Percentiles rank a stretch among this genome's conserved stretches.
Evolutionary conservation across 92 coral and sea anemone genomes (phyloP).

Genomic region (Parazoanthus swiftii): DNA sequence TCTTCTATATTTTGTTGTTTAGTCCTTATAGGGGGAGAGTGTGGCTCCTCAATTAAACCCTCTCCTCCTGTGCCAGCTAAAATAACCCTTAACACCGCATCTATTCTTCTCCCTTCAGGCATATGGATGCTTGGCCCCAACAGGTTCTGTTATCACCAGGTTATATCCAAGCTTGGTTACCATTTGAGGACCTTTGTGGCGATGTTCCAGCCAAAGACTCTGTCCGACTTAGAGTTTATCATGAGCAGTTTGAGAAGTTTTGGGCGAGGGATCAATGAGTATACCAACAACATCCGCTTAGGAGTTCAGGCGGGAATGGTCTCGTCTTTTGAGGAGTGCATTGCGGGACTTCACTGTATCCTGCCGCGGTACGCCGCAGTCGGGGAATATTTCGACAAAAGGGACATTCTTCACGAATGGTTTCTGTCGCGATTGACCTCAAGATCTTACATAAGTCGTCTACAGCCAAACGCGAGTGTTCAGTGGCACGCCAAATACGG

Average conservation of each 20-base stretch:
- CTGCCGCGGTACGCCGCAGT: constrained; percentile 49
- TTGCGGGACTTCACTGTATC: constrained; percentile 72
- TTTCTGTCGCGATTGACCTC: constrained; percentile 35
- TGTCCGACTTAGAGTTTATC: constrained; percentile 63
- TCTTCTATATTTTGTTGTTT: no score
- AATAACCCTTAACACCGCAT: background rate
- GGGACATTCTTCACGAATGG: constrained; percentile 51
- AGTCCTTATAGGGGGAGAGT: no score
- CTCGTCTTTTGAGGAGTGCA: constrained; percentile 79
- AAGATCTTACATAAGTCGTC: background rate
- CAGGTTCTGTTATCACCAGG: constrained; percentile 81
- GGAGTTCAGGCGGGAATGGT: constrained; percentile 90
- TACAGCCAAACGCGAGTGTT: constrained; percentile 33
- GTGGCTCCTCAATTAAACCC: background rate
- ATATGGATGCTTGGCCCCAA: constrained; percentile 96
- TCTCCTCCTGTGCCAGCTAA: background rate
- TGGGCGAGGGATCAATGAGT: constrained; percentile 64
- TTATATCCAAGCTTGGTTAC: constrained; percentile 49
- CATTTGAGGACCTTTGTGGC: constrained; percentile 48
- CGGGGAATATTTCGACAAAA: constrained; percentile 40
- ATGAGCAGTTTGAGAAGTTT: constrained; percentile 59
- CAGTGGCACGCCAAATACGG: constrained; percentile 59
- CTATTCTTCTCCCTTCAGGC: constrained; percentile 44
- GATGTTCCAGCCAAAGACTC: constrained; percentile 46
- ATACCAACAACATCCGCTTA: constrained; percentile 60